Evolutionary conservation across 2,113 vertebrate genomes (phyloP), one percentile per base, ranked within the genome.

Genomic region (Chitala chitala): DNA sequence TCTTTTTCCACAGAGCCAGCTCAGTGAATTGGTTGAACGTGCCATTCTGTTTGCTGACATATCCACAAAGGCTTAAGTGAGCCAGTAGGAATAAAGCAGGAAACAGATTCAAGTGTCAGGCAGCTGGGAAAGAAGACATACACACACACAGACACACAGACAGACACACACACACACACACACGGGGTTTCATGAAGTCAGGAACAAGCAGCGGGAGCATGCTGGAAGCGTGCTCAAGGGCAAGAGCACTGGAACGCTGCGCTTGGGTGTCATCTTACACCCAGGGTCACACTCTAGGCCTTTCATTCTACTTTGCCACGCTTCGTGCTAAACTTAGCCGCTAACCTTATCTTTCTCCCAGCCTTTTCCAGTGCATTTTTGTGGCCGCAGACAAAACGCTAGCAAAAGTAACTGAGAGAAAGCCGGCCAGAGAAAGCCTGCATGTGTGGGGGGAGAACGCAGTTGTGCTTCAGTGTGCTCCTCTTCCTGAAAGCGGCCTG

Each of bases 251-350:
- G 85, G 82, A 83, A 81, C 74, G 78, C 76, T 85, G 74, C 74
- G 72, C 80, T 83, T 83, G 5, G 86, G 87, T 83, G 84, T 89
- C 85, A 81, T 82, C 84, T 91, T 90, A 89, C 87, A 85, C 82
- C 77, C 83, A 83, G 88, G 84, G 89, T 89, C 88, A 89, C 88
- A 86, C 80, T 82, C 77, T 80, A 81, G 87, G 81, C 83, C 83
- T 89, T n/a, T n/a, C n/a, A n/a, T n/a, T n/a, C 87, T 88, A 84
- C 87, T 89, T 72, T 88, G 82, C 83, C 63, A 36, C 63, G 8
- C 3, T 38, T 46, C 33, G 86, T 82, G 85, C 87, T 87, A 86
- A 89, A 88, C 81, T 82, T 86, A 86, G 86, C 82, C 82, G 77
- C 80, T 78, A 20, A 10, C 42, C 24, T 13, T 71, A 72, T 20